Conservation (phyloP, 2,888 invertebrate species). For the Leucoptera coffeella region DNA sequence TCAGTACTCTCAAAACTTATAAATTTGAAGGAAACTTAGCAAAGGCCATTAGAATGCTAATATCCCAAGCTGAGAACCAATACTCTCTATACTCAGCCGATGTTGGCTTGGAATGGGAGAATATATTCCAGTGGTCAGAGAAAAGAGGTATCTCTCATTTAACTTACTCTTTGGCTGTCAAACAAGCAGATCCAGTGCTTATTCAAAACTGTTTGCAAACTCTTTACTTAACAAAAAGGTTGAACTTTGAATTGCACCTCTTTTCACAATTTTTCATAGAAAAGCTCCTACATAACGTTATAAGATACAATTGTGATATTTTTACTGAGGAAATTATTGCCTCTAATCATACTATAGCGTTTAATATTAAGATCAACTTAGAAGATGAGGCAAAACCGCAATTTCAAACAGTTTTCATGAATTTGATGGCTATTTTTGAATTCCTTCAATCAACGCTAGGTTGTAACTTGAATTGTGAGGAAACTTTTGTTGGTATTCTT, state of each 20-base stretch:
- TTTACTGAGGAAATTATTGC: constrained; percentile 35
- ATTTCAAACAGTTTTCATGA: constrained; percentile 35
- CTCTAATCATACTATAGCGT: constrained; percentile 17
- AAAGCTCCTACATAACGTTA: constrained; percentile 27
- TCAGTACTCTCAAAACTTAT: constrained; percentile 14
- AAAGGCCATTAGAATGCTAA: constrained; percentile 20
- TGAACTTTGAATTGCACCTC: constrained; percentile 30
- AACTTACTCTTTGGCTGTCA: constrained; percentile 29
- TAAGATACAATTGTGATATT: constrained; percentile 36
- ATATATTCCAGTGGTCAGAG: constrained; percentile 34
- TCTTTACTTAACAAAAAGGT: constrained; percentile 23
- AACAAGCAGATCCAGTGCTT: constrained; percentile 29
- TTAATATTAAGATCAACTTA: constrained; percentile 32
- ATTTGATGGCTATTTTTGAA: constrained; percentile 39
- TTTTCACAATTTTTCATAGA: constrained; percentile 42
- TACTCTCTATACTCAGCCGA: constrained; percentile 29
- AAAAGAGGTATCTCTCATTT: constrained; percentile 22
- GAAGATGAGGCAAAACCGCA: constrained; percentile 24
- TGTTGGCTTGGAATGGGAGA: constrained; percentile 38
- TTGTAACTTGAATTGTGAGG: constrained; percentile 25
- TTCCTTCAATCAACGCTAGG: constrained; percentile 37
- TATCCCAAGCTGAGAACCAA: constrained; percentile 29
- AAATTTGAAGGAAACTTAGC: constrained; percentile 23
- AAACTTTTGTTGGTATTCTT: constrained; percentile 32
- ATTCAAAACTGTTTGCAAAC: constrained; percentile 33